Evolutionary conservation across 1,140 invertebrate species (phyloP), one percentile per base, ranked within the genome.

Genomic region (Ladona fulva): DNA sequence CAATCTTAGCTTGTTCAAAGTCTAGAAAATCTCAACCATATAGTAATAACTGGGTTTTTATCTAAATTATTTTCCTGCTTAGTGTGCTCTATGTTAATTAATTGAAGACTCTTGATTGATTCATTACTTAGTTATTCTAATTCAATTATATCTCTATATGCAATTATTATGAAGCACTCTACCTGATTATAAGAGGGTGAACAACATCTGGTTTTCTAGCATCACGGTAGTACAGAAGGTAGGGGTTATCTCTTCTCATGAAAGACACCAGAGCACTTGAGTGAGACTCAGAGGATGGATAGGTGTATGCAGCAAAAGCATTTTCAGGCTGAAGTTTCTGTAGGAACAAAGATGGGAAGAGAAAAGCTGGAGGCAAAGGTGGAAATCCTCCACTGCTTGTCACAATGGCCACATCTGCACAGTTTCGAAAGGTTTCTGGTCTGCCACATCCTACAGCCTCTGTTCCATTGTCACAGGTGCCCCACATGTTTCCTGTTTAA

Each of bases 391-490:
- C 91, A 0, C 91, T 92, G 80, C 89, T 94, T 3, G 93, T 93
- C 0, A 92, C 86, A 75, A 96, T 92, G 42, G 88, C 89, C 66
- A 96, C 88, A 82, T 97, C 94, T 0, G 94, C 95, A 82, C 95
- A 96, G 82, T 95, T 96, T 74, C 93, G 87, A 83, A 96, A 97
- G 0, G 93, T 95, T 85, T 97, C 94, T 74, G 95, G 92, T 77
- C 88, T 88, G 24, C 95, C 95, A 81, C 94, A 96, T 0, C 95
- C 94, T 0, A 94, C 89, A 0, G 91, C 92, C 83, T 94, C 92
- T 11, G 92, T 94, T 75, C 94, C 94, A 83, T 96, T 94, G 0
- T 89, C 85, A 83, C 94, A 95, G 8, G 88, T 90, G 24, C 94
- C 94, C 94, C 94, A 95, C 90, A 94, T 95, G 81, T 95, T 96